Percentiles rank a stretch among this genome's conserved stretches.
These are phyloP conservation scores for Agriopis leucophaearia DNA, from an alignment of 2,888 invertebrate genomes.

Conservation along the genomic window DNA sequence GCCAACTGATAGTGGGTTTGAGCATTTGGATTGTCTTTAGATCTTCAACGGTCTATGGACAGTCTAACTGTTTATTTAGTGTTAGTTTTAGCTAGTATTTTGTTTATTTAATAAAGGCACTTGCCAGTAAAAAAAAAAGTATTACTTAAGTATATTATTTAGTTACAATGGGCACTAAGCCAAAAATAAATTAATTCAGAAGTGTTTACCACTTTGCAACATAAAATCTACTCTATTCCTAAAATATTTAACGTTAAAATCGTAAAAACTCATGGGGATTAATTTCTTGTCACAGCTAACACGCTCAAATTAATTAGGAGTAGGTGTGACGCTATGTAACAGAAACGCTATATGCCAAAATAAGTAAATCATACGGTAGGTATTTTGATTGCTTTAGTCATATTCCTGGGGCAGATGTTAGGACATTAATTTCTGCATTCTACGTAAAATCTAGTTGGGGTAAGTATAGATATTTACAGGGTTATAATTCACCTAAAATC, in stretches of 20 bases:
- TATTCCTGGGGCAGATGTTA: slow-evolving; percentile 2
- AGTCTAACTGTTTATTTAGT: too few relatives aligned
- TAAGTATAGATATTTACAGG: too few relatives aligned
- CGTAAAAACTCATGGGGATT: background rate
- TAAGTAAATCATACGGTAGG: slow-evolving; percentile 20
- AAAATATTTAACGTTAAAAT: background rate
- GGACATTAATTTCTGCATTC: slow-evolving; percentile 4
- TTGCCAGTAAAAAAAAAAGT: slow-evolving; percentile 12
- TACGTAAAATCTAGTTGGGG: background rate
- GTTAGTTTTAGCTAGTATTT: too few relatives aligned
- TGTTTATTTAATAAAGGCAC: too few relatives aligned
- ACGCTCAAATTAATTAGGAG: slow-evolving; percentile 10
- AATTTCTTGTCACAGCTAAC: background rate
- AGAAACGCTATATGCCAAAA: background rate
- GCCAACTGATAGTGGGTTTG: too few relatives aligned
- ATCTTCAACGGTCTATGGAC: too few relatives aligned
- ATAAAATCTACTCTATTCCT: slow-evolving; percentile 3
- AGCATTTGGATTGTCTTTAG: too few relatives aligned
- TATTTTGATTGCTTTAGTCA: slow-evolving; percentile 13
- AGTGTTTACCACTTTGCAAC: background rate
- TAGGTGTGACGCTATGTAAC: slow-evolving; percentile 15
- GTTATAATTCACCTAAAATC: background rate
- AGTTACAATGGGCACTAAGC: slow-evolving; percentile 25
- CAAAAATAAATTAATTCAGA: slow-evolving; percentile 24
- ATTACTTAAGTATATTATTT: slow-evolving; percentile 10